Base-by-base conservation (phyloP, 2,888 invertebrate genomes). In the Neuroscelio doddi region DNA sequence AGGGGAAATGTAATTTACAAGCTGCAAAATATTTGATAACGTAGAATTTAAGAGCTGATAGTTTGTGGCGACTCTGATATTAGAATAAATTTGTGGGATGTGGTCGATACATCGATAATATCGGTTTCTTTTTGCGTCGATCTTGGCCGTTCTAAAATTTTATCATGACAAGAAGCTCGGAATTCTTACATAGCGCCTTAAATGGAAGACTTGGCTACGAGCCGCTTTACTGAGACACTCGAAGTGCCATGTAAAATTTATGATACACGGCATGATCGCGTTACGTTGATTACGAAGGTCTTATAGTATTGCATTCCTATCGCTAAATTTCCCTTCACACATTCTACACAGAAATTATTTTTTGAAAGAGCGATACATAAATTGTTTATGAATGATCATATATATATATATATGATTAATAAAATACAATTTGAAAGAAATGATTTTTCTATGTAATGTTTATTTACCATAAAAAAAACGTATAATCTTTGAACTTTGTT, bases 191-290 rank as follows among this genome's bases (percentile, higher is more conserved):
- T 64, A 62, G 68, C 71, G 70, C 72, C 72, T 75, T 73, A 80
- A 81, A 81, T 80, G 79, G 76, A 82, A 79, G 79, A 80, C 77
- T 81, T 82, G 80, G 80, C 81, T 74, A 72, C 72, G 74, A 78
- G 75, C 75, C 74, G 57, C 50, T 52, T 39, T 59, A 55, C 49
- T 51, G 63, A 68, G 68, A 70, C 58, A 65, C 71, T 70, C 68
- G 70, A 73, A 69, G 70, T 68, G 70, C 72, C 68, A 67, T 64
- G 52, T 46, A 53, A 74, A 76, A 81, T 80, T 79, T 81, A 80
- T 78, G 76, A 73, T 74, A 69, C 73, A 68, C 67, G 65, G 57
- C 72, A 68, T 71, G 75, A 76, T 78, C 77, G 78, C 70, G 74
- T 77, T 80, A 79, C 75, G 73, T 74, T 78, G 78, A 81, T 81